Conservation (phyloP, 2,888 invertebrate genomes). For the Trachelus stipa region DNA sequence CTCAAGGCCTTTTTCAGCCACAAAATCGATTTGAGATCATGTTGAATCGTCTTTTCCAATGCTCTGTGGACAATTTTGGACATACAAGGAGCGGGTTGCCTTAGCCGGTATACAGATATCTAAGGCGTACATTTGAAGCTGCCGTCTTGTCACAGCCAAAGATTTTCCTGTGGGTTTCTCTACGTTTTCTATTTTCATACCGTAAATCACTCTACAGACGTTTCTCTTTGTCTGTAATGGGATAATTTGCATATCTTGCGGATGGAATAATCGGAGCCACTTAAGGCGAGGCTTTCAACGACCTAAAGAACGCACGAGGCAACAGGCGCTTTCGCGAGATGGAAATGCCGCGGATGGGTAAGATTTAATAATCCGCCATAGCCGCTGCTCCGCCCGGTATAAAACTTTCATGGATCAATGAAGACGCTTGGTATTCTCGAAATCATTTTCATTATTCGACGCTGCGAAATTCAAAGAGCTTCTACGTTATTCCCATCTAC, state of each 20-base stretch:
- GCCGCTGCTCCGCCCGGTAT: not conserved
- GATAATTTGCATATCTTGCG: slow-evolving; percentile 58
- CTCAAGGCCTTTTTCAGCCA: not conserved
- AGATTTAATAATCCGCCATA: not conserved
- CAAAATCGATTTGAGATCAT: not conserved
- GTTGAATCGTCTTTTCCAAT: not conserved
- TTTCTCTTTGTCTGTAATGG: slow-evolving; percentile 32
- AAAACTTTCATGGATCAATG: not conserved
- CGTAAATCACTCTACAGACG: slow-evolving; percentile 33
- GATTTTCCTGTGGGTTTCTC: not conserved
- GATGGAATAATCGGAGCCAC: slow-evolving; percentile 60
- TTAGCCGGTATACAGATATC: not conserved
- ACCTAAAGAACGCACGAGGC: not conserved
- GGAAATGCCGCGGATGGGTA: not conserved
- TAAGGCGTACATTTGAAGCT: not conserved
- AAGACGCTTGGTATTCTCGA: slow-evolving; percentile 4
- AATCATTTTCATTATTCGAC: slow-evolving; percentile 4
- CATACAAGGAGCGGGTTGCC: not conserved
- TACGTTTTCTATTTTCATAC: not conserved
- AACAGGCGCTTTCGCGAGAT: not conserved
- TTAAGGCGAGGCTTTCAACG: slow-evolving; percentile 31
- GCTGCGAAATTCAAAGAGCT: slow-evolving; percentile 3
- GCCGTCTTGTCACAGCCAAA: not conserved
- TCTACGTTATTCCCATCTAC: not conserved
- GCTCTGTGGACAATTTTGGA: not conserved